Evolutionary conservation across 1,140 invertebrate species (phyloP).

Genomic region (Chrysomallon squamiferum): DNA sequence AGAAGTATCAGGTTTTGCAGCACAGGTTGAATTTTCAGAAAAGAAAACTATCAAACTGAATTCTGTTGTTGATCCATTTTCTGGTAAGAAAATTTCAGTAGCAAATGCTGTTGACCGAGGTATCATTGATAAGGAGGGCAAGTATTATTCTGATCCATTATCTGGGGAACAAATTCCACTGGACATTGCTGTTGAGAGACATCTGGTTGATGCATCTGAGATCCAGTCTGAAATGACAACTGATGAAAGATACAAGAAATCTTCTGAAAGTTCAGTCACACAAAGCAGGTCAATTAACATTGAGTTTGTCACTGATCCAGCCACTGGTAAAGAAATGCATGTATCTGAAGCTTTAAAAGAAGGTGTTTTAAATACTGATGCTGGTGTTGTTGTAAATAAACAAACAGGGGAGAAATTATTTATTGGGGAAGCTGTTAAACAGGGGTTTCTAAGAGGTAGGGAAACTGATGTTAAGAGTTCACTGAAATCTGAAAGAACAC

Average conservation of each 20-base stretch:
- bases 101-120: constrained; percentile 48
- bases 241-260: constrained; percentile 27
- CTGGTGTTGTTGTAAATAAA: constrained; percentile 69
- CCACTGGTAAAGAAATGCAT: constrained; percentile 73
- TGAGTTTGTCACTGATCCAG: constrained; percentile 49
- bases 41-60: constrained; percentile 45
- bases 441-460: constrained; percentile 72
- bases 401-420: constrained; percentile 71
- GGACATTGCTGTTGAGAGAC: constrained; percentile 67
- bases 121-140: constrained; percentile 55
- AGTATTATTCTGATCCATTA: constrained; percentile 75
- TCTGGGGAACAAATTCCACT: constrained; percentile 76
- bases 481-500: constrained; percentile 1
- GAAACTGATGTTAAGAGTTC: constrained; percentile 7
- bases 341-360: constrained; percentile 82
- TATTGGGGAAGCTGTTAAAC: constrained; percentile 78
- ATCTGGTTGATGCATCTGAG: constrained; percentile 39
- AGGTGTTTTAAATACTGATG: constrained; percentile 63
- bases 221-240: constrained; percentile 32
- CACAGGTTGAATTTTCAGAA: constrained; percentile 46
- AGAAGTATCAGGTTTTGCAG: constrained; percentile 38
- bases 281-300: constrained; percentile 44
- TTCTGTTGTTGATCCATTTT: constrained; percentile 78
- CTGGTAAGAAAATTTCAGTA: constrained; percentile 66
- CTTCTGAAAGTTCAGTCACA: constrained; percentile 33